Base-by-base conservation (phyloP, 2,888 invertebrate species). In the Athalia rosae region DNA sequence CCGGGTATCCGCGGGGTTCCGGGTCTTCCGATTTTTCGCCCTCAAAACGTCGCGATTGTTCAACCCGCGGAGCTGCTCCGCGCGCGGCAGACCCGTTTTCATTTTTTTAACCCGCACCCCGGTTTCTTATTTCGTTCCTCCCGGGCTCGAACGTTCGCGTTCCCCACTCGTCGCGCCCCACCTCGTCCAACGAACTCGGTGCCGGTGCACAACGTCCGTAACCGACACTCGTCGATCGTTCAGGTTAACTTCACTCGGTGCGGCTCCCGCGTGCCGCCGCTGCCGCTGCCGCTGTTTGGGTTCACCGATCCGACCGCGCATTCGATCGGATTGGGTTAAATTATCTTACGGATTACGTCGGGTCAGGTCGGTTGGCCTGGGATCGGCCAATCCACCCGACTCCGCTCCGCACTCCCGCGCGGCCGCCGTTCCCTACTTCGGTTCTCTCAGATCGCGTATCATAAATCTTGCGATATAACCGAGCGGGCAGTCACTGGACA, bases 21-120 rank as follows among this genome's bases (percentile, higher is more conserved):
- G 85, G 86, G 83, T 76, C 71, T 28, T 28, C 85, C 82, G 84
- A 81, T 86, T 86, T 86, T 87, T 87, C 84, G 85, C 84, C 86
- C 86, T 87, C 83, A 82, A 86, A 87, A 86, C 85, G 80, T 80
- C 79, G 76, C 80, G 76, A 76, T 79, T 77, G 85, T 84, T 80
- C 84, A 82, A 85, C 85, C 74, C 61, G 61, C 58, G 67, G 67
- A 5, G 41, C 56, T 13, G 80, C 79, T 50, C 76, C 80, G 81
- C 76, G 63, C 74, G 43, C 81, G 79, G 58, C 74, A 62, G 82
- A 84, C 84, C 82, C 79, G 81, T 81, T 84, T 83, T 81, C 81
- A 79, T 53, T 79, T 79, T 81, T 82, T 82, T 79, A 11, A 53
- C 63, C 58, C 56, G 74, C 76, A 69, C 77, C 69, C 28, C 74